phyloP scores from a whole-genome alignment of 2,797 vertebrate species.

The Aselliscus stoliczkanus region DNA sequence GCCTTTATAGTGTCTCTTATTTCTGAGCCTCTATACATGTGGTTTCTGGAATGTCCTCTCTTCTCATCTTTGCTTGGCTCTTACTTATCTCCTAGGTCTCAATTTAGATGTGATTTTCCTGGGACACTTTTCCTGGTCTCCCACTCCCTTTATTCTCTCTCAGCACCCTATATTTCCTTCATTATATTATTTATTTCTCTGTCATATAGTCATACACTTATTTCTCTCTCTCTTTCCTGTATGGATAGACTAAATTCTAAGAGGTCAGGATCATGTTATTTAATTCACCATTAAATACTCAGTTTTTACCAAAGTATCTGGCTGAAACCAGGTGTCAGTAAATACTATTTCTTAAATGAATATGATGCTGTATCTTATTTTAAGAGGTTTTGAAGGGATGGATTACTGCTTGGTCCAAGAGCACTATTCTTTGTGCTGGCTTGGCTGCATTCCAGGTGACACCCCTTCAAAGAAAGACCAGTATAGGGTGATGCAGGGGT shows the following conservation, averaged over 20 bases:
- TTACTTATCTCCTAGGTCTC: neutral
- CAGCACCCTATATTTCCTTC: neutral
- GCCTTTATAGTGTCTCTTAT: neutral
- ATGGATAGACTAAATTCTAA: neutral
- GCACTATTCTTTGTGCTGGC: neutral
- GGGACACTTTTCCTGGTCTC: neutral
- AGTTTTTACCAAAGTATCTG: neutral
- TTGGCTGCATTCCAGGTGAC: neutral
- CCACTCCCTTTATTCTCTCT: neutral
- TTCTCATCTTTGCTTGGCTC: neutral
- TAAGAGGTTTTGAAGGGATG: neutral
- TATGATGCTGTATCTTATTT: neutral
- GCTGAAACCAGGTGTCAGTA: neutral
- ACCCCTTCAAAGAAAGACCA: neutral
- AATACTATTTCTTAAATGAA: neutral
- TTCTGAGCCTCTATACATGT: neutral
- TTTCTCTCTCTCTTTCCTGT: neutral
- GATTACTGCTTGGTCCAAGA: neutral
- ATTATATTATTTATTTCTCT: neutral
- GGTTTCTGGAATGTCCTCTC: neutral
- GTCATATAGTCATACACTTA: neutral
- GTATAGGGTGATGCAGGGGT: neutral
- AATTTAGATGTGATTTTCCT: constrained; percentile 13
- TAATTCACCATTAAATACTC: neutral
- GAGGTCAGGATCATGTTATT: neutral